phyloP scores from a whole-genome alignment of 2,113 vertebrate species.

The Isichthys henryi region DNA sequence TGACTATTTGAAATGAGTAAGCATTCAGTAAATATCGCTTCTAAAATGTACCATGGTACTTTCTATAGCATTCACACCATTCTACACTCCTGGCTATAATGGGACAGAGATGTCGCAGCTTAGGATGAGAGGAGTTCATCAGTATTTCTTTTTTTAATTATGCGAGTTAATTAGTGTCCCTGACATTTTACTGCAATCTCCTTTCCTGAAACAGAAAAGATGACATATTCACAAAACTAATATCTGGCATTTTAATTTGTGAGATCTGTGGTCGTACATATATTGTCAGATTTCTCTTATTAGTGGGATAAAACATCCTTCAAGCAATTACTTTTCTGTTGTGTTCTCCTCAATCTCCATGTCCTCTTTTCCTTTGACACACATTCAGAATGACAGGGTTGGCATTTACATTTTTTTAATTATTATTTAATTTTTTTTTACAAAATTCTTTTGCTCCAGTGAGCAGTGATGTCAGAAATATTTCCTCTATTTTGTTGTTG shows the following conservation, averaged over 20 bases:
- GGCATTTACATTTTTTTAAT: background rate
- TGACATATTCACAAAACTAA: background rate
- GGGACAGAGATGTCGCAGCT: background rate
- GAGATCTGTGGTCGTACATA: background rate
- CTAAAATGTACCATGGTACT: constrained; percentile 43
- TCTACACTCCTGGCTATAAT: constrained; percentile 7
- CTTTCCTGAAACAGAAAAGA: constrained; percentile 18
- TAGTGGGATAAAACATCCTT: background rate
- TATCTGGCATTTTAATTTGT: background rate
- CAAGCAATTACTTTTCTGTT: background rate
- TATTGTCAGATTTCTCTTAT: background rate
- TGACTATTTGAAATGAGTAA: constrained; percentile 60
- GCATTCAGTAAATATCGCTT: constrained; percentile 43
- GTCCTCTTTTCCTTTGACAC: background rate
- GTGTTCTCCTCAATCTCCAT: background rate
- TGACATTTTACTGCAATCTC: background rate
- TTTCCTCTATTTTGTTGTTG: background rate
- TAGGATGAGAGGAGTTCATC: background rate
- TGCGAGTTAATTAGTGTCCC: background rate
- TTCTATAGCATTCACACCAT: constrained; percentile 55
- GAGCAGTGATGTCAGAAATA: background rate
- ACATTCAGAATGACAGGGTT: background rate
- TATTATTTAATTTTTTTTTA: background rate
- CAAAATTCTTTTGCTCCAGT: background rate
- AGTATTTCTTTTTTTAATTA: background rate